Evolutionary conservation across 2,113 vertebrate genomes (phyloP).

Genomic region (Limnothrissa miodon): DNA sequence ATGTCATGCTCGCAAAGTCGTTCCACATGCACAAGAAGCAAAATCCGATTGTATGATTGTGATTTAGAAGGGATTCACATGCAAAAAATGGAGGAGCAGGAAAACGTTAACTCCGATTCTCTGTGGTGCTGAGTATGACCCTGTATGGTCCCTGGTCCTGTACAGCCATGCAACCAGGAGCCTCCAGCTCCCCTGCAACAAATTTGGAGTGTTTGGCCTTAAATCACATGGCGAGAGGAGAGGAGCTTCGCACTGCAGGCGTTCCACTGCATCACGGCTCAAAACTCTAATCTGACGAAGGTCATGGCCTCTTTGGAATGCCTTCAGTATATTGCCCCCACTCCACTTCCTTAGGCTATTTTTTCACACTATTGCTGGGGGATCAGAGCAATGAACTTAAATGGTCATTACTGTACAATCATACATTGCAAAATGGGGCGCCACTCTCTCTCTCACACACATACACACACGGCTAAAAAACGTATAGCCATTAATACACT

Average conservation of each 20-base stretch:
- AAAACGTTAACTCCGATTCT: not conserved
- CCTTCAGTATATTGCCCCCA: not conserved
- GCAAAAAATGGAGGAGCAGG: not conserved
- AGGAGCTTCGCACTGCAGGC: not conserved
- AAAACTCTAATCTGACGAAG: not conserved
- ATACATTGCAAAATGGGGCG: not conserved
- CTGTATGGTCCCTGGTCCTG: not conserved
- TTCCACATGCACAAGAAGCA: not conserved
- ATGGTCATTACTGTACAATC: constrained; percentile 1
- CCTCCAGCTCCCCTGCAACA: not conserved
- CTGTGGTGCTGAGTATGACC: not conserved
- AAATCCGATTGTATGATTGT: not conserved
- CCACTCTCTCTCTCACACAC: not conserved
- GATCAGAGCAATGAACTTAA: not conserved
- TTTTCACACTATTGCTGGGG: not conserved
- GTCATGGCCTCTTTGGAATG: not conserved
- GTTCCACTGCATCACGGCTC: not conserved
- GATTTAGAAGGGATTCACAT: not conserved
- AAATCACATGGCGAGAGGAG: not conserved
- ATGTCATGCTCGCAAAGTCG: not conserved
- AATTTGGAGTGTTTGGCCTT: not conserved
- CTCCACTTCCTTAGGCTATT: not conserved
- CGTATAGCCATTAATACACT: not conserved
- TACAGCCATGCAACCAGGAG: not conserved
- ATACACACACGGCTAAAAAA: not conserved